Evolutionary conservation across 2,113 vertebrate species (phyloP), one percentile per base, ranked within the genome.

Genomic region (Fregetta grallaria): DNA sequence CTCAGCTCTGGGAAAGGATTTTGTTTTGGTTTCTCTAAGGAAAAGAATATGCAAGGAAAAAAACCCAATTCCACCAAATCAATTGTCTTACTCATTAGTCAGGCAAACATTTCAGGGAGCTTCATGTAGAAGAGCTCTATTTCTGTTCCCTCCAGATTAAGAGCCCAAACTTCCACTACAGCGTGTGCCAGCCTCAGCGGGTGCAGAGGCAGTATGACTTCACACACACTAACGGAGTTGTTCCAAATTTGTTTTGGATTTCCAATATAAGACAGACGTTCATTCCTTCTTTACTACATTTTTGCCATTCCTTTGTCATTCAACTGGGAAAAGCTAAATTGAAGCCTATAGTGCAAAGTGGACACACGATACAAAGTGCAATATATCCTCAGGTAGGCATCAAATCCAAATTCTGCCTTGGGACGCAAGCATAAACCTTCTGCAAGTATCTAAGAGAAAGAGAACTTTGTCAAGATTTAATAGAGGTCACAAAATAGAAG

Each of bases 121-220:
- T 88, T 70, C 25, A 19, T 1, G 4, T 27, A 23, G 27, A 73
- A 61, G 12, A 49, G 9, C 15, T 68, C 34, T 7, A 23, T 52
- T 92, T 63, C 34, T 80, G 23, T 42, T 84, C 66, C 36, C 26
- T 55, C 36, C 67, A 73, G 14, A 83, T 44, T 29, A 68, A 79
- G 42, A 47, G 10, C 10, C 38, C 82, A 72, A 88, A 23, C 19
- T 68, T 59, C 38, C 21, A 65, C 34, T 42, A n/a, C 7, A 62
- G 22, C 11, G 0, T 9, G 42, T 6, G 29, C 17, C 30, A 62
- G 53, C 20, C 72, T n/a, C 18, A 25, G 36, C 0, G 1, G 23
- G 20, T 34, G 25, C 49, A 80, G 53, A 59, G n/a, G 22, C 17
- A 36, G 18, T 2, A 7, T 26, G 22, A 36, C 25, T 63, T 68